Base-by-base conservation (phyloP, 2,797 vertebrate genomes). In the Sitta carolinensis region DNA sequence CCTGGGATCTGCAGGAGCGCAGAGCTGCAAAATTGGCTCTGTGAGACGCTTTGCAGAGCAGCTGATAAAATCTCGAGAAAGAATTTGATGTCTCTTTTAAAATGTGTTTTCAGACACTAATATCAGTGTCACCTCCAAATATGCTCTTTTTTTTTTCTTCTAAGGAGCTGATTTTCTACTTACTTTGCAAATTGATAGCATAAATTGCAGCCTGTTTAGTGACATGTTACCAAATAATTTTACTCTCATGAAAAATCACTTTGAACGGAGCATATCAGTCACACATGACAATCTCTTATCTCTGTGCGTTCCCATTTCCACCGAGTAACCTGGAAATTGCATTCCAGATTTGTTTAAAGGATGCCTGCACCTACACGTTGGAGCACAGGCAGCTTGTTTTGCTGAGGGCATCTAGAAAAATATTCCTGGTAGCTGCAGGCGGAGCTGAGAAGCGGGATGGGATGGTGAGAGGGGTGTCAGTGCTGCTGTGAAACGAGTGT, bases 141-240 rank as follows among this genome's bases (percentile, higher is more conserved):
- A 89, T 10, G 26, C 40, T 91, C 85, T 76, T 48, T 91, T 70
- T 93, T 69, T 52, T 40, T 40, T 84, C 81, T 87, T 89, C 57
- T 69, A 29, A 75, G 81, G 67, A 84, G 89, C 94, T 96, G 84
- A 87, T 97, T 97, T 97, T 93, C 95, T 89, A 81, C 93, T 96
- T 91, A 77, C 84, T 94, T 96, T 94, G 86, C 95, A 91, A 84
- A 90, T 83, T 89, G 89, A 90, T 90, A 79, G 93, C 95, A 93
- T 97, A 95, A 95, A 96, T 97, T 97, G 94, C 81, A 38, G 32
- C 82, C 92, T 97, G 70, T 94, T 97, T 97, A 97, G 96, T 97
- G 97, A 85, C 89, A 89, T 69, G 64, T 91, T 93, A 51, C 22
- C 59, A 96, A 96, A 95, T 97, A 96, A 95, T 96, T 97, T 97